These are phyloP conservation scores for Aythya fuligula DNA, from an alignment of 2,797 vertebrate species.

Conservation along the genomic window DNA sequence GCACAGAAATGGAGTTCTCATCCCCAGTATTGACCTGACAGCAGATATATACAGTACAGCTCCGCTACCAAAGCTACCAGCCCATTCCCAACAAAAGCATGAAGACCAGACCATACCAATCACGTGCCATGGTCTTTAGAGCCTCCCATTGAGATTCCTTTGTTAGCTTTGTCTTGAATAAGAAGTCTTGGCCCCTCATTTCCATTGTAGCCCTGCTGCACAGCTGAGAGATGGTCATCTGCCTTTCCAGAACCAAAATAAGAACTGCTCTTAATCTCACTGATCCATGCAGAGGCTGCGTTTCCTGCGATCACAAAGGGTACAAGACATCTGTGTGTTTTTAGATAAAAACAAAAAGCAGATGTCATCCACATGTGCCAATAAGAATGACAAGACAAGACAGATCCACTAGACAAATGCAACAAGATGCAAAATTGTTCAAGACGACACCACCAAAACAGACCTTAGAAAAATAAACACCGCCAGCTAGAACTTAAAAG, in stretches of 20 bases:
- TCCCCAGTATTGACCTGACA: background rate
- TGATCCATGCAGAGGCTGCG: background rate
- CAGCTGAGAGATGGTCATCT: background rate
- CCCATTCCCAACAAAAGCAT: background rate
- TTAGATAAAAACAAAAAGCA: slow-evolving; percentile 28
- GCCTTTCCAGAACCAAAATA: background rate
- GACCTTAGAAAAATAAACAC: background rate
- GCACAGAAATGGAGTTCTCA: background rate
- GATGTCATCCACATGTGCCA: slow-evolving; percentile 5
- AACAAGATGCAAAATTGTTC: background rate
- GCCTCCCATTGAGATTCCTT: background rate
- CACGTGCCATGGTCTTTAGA: background rate
- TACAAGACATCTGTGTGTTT: slow-evolving; percentile 9
- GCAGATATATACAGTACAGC: background rate
- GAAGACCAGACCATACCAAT: background rate
- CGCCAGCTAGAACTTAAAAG: background rate
- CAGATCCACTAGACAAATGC: background rate
- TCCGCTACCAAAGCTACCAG: background rate
- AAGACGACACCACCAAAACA: background rate
- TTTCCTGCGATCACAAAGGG: background rate
- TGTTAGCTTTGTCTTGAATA: background rate
- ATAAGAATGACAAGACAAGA: background rate
- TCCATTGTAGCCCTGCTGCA: background rate
- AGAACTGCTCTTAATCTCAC: background rate
- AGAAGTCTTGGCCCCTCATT: background rate